These are phyloP conservation scores for Eupsittula cactorum DNA, from an alignment of 2,113 vertebrate species.

Conservation along the genomic window DNA sequence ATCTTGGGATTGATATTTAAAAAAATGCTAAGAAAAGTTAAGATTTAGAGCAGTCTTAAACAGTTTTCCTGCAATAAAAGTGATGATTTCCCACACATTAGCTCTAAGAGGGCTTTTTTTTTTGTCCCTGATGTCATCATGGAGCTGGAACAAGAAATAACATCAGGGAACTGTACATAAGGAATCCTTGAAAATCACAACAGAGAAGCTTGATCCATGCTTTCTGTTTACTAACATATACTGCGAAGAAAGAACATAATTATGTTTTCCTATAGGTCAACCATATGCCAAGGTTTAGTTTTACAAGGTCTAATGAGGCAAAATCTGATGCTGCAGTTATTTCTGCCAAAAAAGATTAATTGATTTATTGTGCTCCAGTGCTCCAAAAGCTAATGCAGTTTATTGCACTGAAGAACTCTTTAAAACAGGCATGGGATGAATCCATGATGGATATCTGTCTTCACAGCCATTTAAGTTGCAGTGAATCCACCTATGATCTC, in stretches of 20 bases:
- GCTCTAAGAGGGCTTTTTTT: background rate
- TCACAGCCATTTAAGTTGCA: background rate
- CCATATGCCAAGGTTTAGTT: background rate
- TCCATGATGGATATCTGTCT: background rate
- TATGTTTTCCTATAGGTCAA: background rate
- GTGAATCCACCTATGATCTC: background rate
- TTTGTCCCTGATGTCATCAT: background rate
- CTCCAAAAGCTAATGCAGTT: background rate
- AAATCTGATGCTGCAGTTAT: conserved; percentile 1
- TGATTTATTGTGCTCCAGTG: background rate
- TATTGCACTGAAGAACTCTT: background rate
- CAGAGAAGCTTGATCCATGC: background rate
- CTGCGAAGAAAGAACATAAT: background rate
- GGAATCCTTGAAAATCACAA: background rate
- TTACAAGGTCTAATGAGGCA: background rate
- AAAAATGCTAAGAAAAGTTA: background rate
- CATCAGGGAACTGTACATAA: background rate
- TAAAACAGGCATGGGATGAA: background rate
- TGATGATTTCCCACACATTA: background rate
- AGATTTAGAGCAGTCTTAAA: background rate
- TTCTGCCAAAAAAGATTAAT: background rate
- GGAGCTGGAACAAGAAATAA: background rate
- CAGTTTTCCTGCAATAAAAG: background rate
- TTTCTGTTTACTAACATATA: background rate
- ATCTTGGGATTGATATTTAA: background rate